Conservation (phyloP, 2,797 vertebrate species). For the Pempheris klunzingeri region DNA sequence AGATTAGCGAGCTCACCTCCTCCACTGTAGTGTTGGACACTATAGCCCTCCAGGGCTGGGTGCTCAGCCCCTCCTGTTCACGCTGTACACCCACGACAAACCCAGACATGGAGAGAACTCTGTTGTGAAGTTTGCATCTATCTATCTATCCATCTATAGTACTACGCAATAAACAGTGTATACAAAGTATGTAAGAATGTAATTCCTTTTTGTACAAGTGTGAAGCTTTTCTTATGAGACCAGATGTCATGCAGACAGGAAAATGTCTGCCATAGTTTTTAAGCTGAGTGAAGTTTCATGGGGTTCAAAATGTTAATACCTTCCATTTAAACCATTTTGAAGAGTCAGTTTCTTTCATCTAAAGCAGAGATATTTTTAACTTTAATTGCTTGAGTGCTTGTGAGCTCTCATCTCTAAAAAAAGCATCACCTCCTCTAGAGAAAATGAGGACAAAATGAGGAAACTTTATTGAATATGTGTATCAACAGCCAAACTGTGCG, state of each 20-base stretch:
- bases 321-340: slow-evolving; percentile 17
- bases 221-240: not conserved
- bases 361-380: slow-evolving; percentile 38
- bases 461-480: not conserved
- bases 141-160: not conserved
- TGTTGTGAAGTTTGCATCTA: too few species aligned
- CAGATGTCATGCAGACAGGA: not conserved
- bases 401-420: slow-evolving; percentile 11
- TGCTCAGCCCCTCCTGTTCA: too few species aligned
- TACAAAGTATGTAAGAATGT: not conserved
- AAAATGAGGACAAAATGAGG: not conserved
- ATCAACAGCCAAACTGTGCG: not conserved
- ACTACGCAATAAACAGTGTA: not conserved
- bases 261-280: not conserved
- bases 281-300: slow-evolving; percentile 16
- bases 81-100: too few species aligned
- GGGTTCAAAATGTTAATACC: slow-evolving; percentile 26
- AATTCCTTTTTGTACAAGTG: not conserved
- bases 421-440: not conserved
- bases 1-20: too few species aligned
- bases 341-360: slow-evolving; percentile 20
- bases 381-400: slow-evolving; percentile 27
- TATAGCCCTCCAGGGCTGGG: too few species aligned
- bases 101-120: too few species aligned
- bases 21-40: too few species aligned